Base-by-base conservation (phyloP, 2,888 invertebrate species). In the Cremastinae sp. region DNA sequence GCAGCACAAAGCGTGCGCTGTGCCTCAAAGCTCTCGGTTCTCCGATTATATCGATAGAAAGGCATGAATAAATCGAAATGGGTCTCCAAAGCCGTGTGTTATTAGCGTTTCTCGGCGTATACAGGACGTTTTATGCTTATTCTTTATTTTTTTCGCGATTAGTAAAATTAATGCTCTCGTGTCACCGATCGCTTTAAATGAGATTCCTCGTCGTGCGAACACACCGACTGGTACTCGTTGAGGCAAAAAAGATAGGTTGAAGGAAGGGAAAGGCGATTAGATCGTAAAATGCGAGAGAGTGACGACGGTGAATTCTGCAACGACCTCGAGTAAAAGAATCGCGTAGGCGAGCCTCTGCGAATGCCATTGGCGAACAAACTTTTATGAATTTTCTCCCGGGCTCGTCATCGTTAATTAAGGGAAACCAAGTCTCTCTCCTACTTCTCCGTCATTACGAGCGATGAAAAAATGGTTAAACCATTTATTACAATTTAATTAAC, bases 221-320 rank as follows among this genome's bases (percentile, higher is more conserved):
- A 20, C 14, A 36, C 12, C 9, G 36, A 28, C 22, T 41, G 28
- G 28, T 22, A 34, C 43, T 54, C 28, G 54, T 47, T 54, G 1
- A 10, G 51, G 14, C 45, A 51, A 41, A 65, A 59, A 0, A 41
- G 47, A 36, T 51, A 58, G 9, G 64, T 45, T 12, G 34, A 49
- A 62, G 58, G 41, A 66, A 58, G 66, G 54, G 66, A 56, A 56
- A 62, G 62, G 49, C 61, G 65, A 72, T 54, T 58, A 69, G 69
- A 69, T 59, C 59, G 69, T 45, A 16, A 59, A 69, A 28, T 3
- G 51, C 47, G 54, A 56, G 38, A 65, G 71, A 71, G 75, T 68
- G 49, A 71, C 71, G 56, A 61, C 71, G 56, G 66, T 54, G 54
- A 45, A 66, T 36, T 41, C 53, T 47, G n/a, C 28, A 70, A 65